Base-by-base conservation (phyloP, 2,113 vertebrate genomes). In the Cheilinus undulatus region DNA sequence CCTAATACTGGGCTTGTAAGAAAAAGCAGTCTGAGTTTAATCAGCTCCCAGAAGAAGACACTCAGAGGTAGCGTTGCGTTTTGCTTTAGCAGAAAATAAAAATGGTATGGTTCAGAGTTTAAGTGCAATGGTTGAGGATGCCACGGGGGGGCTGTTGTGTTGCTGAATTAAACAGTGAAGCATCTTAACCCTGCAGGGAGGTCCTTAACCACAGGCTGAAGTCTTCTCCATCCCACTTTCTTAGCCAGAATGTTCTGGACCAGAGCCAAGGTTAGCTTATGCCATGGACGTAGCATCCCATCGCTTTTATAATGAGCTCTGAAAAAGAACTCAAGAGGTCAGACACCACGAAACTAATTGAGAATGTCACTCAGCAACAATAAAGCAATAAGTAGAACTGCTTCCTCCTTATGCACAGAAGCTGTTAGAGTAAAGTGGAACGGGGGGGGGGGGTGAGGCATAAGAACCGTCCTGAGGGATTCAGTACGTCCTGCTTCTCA, bases 141-240 rank as follows among this genome's bases (percentile, higher is more conserved):
- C 64, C 76, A 71, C 52, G 1, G 48, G 54, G 52, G 48, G 73
- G 67, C 49, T 82, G 54, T 43, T 86, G 63, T 71, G 71, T 54
- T 78, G 38, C 71, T 76, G 71, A 80, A 88, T 79, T 85, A 77
- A 82, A 83, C n/a, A 78, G 68, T 15, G 65, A 77, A 78, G 57
- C 49, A 69, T 80, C 43, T 32, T 24, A 81, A 46, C 73, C 68
- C 77, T 82, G 67, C 11, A 34, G 84, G 76, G 59, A 89, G 48
- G 57, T 85, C 64, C 46, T 69, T 75, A 80, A 74, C 63, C 69
- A 75, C 14, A 2, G 58, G 54, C 50, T 60, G 42, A 74, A 74
- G 36, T 84, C 67, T 66, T 62, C 49, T 70, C 50, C 15, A 64
- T 56, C 58, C 52, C 50, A 73, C 71, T 89, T 86, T 83, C 65